These are phyloP conservation scores for Sceloporus tristichus DNA, from an alignment of 2,113 vertebrate species.

Conservation along the genomic window DNA sequence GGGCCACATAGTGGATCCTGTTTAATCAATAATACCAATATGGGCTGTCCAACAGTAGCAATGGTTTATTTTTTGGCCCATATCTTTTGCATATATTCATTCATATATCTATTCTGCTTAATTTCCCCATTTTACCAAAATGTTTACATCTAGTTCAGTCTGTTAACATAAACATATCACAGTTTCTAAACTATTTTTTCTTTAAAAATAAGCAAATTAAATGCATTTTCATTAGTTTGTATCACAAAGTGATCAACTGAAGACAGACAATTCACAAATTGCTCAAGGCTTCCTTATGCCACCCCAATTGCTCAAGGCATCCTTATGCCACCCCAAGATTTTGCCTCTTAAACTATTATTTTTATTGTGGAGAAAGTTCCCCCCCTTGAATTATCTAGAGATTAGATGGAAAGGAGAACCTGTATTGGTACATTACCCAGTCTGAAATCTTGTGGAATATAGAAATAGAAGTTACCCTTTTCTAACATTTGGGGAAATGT, in stretches of 20 bases:
- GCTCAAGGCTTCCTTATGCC: neutral
- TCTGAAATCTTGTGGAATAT: neutral
- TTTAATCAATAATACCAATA: no score
- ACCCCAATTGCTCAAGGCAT: neutral
- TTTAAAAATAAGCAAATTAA: neutral
- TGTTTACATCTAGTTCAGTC: no score
- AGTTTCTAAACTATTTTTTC: neutral
- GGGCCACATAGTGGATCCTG: no score
- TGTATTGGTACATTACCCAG: neutral
- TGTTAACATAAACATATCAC: no score
- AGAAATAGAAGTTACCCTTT: neutral
- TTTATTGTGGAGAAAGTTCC: constrained; percentile 15
- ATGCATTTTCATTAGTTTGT: neutral
- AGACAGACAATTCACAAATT: neutral
- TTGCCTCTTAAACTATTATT: neutral
- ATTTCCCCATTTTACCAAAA: no score
- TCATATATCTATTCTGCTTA: no score
- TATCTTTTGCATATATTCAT: no score
- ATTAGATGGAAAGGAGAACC: neutral
- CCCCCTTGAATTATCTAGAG: neutral
- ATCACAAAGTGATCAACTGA: no score
- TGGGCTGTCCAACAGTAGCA: no score
- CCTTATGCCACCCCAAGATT: neutral
- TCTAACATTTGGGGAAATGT: neutral
- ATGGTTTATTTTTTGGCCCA: no score